phyloP scores from a whole-genome alignment of 2,113 vertebrate species.

The Pluvialis apricaria region DNA sequence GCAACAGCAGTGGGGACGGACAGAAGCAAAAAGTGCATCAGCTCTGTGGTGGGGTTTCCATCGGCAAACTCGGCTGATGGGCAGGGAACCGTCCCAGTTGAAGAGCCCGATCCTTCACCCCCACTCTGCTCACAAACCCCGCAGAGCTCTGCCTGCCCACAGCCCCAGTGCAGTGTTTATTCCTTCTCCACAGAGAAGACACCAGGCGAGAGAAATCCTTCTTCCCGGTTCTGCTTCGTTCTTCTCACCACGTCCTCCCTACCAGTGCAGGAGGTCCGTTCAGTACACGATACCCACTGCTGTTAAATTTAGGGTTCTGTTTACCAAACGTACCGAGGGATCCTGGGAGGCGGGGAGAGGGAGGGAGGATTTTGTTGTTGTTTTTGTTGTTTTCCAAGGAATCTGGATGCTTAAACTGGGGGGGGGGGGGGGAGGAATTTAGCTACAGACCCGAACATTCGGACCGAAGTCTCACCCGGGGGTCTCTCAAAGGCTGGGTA shows the following conservation, averaged over 20 bases:
- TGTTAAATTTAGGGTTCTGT: background rate
- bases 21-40: background rate
- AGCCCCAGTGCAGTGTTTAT: background rate
- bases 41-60: background rate
- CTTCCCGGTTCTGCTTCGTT: background rate
- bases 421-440: background rate
- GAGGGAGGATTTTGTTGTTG: background rate
- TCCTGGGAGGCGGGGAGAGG: fast-evolving
- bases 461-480: no score
- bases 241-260: background rate
- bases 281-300: background rate
- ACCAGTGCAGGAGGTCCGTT: background rate
- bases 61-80: background rate
- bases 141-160: background rate
- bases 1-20: background rate
- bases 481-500: background rate
- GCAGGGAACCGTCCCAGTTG: background rate
- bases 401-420: background rate
- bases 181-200: background rate
- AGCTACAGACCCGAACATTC: background rate
- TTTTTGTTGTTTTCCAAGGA: background rate
- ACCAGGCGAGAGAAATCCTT: background rate
- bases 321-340: background rate
- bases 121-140: background rate
- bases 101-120: background rate